Evolutionary conservation across 2,888 invertebrate genomes (phyloP).

Genomic region (Latrodectus elegans): DNA sequence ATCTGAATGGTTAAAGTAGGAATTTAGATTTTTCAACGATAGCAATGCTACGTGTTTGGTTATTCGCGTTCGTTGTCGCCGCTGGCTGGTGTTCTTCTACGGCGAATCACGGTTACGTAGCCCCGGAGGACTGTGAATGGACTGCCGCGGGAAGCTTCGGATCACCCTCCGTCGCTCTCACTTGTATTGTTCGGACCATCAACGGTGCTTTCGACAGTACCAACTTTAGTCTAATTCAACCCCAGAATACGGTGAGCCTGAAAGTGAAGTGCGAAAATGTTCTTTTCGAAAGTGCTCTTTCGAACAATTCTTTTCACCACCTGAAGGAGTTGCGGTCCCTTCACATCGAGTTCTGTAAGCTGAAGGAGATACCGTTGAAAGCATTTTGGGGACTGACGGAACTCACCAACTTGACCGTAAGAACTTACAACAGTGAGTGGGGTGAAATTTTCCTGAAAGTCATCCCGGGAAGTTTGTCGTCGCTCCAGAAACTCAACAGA

Average conservation of each 20-base stretch:
- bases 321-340: constrained; percentile 85
- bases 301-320: constrained; percentile 72
- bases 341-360: constrained; percentile 85
- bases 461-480: constrained; percentile 66
- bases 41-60: constrained; percentile 33
- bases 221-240: constrained; percentile 89
- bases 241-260: constrained; percentile 88
- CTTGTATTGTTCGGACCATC: constrained; percentile 70
- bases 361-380: constrained; percentile 84
- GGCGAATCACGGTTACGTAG: constrained; percentile 60
- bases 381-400: constrained; percentile 73
- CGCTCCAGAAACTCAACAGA: constrained; percentile 64
- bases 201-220: constrained; percentile 88
- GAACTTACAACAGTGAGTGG: constrained; percentile 71
- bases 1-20: neutral
- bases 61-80: constrained; percentile 5
- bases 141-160: constrained; percentile 52
- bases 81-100: neutral
- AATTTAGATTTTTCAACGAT: constrained; percentile 9
- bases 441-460: constrained; percentile 70
- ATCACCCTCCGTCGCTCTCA: constrained; percentile 61
- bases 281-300: constrained; percentile 70
- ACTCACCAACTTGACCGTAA: constrained; percentile 70
- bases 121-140: constrained; percentile 70
- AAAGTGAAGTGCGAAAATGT: constrained; percentile 81